Base-by-base conservation (phyloP, 2,797 vertebrate genomes). In the Enoplosus armatus region DNA sequence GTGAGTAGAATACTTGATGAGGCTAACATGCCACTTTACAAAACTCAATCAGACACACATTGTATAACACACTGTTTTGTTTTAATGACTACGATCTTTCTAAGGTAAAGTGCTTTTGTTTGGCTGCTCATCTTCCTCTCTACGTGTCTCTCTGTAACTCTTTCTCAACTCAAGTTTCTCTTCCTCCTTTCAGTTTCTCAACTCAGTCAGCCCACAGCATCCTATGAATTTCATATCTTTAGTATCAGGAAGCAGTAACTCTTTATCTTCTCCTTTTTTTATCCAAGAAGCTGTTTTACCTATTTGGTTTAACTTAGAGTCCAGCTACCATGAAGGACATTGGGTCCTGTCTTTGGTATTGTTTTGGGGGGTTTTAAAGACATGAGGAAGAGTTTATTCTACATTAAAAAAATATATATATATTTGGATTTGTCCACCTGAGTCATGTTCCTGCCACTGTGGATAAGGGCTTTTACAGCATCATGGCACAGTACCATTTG, bases 101-200 rank as follows among this genome's bases (percentile, higher is more conserved):
- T n/a, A 24, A 41, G 68, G 55, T 37, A 50, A 51, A 26, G 6
- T 48, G 33, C 24, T 67, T 41, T 33, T 56, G 39, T 80, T 37
- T 14, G 37, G 10, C 55, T 9, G 29, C 43, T 53, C 35, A 1
- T 67, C 41, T 48, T 66, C 24, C 50, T 69, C 51, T 75, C 15
- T 16, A 10, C 1, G 3, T 56, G n/a, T 24, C 31, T 33, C 61
- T 48, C 50, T 58, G 37, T 39, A 29, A 62, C 24, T 5, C 29
- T 63, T 67, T 74, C 69, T 54, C 39, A 79, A 72, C 64, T 37
- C 29, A 15, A 65, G 53, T 85, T 89, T 79, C 72, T 51, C 66
- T 87, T 89, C 80, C 62, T 63, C 16, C 8, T 84, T 77, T 75
- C 3, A 41, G 39, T 75, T 84, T 82, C 48, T 72, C 56, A 48